Evolutionary conservation across 2,113 vertebrate species (phyloP).

Genomic region (Saguinus midas): DNA sequence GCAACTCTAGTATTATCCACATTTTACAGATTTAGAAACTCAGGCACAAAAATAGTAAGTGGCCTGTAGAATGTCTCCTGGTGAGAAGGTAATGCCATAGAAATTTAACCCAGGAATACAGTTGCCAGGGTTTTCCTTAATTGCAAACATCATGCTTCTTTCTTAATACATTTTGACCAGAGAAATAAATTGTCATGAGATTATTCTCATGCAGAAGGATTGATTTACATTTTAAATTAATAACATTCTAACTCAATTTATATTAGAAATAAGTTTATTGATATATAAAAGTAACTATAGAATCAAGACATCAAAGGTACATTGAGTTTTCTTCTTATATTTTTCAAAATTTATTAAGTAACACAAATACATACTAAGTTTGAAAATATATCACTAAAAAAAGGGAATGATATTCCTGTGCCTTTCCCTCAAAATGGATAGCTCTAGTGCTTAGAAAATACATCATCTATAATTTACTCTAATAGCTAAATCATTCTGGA

Average conservation of each 20-base stretch:
- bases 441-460: slow-evolving; percentile 37
- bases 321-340: background rate
- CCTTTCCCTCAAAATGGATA: slow-evolving; percentile 3
- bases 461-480: slow-evolving; percentile 57
- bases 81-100: background rate
- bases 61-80: background rate
- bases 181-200: background rate
- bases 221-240: background rate
- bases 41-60: background rate
- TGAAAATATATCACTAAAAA: background rate
- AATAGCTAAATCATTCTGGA: slow-evolving; percentile 53
- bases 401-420: background rate
- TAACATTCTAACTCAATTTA: background rate
- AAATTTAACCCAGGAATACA: background rate
- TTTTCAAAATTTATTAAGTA: background rate
- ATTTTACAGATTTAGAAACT: background rate
- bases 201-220: background rate
- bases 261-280: background rate
- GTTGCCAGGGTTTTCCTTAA: background rate
- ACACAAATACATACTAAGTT: background rate
- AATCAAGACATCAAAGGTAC: background rate
- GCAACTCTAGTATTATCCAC: background rate
- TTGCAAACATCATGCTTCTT: background rate
- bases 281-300: background rate
- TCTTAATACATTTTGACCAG: background rate